phyloP scores from a whole-genome alignment of 2,113 vertebrate species.

The Trematocara macrostoma region DNA sequence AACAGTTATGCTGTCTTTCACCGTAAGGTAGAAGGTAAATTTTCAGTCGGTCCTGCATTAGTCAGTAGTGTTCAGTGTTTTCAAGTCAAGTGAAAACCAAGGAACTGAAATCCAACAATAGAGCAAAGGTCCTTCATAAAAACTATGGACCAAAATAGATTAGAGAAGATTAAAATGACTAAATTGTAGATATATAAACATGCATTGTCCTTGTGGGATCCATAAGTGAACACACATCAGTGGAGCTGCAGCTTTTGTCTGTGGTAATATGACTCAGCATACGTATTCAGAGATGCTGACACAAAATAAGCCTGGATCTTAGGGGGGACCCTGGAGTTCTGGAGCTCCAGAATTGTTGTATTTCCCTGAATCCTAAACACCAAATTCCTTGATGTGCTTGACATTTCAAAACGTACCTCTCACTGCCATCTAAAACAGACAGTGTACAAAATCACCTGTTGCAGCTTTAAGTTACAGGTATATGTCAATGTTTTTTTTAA shows the following conservation, averaged over 20 bases:
- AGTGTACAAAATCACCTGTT: background rate
- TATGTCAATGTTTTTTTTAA: background rate
- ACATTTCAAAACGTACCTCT: background rate
- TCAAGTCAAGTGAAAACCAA: background rate
- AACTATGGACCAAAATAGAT: background rate
- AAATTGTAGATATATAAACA: background rate
- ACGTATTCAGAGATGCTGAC: fast-evolving
- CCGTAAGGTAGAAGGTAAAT: background rate
- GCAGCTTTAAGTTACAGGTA: background rate
- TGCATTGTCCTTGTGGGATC: background rate
- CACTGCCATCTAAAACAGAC: background rate
- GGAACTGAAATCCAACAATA: background rate
- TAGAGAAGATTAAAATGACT: background rate
- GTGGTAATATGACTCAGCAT: background rate
- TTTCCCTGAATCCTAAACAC: background rate
- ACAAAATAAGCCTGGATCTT: background rate
- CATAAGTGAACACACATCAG: background rate
- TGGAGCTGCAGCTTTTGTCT: background rate
- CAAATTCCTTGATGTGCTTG: background rate
- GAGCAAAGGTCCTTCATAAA: background rate
- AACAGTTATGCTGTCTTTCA: background rate
- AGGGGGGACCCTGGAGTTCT: background rate
- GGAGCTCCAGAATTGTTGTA: background rate
- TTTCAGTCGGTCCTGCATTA: background rate
- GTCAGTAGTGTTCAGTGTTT: background rate